A percentile compares a stretch with the other conserved stretches of the same genome.
Conservation (phyloP, 2,113 vertebrate genomes). For the Ginglymostoma cirratum region DNA sequence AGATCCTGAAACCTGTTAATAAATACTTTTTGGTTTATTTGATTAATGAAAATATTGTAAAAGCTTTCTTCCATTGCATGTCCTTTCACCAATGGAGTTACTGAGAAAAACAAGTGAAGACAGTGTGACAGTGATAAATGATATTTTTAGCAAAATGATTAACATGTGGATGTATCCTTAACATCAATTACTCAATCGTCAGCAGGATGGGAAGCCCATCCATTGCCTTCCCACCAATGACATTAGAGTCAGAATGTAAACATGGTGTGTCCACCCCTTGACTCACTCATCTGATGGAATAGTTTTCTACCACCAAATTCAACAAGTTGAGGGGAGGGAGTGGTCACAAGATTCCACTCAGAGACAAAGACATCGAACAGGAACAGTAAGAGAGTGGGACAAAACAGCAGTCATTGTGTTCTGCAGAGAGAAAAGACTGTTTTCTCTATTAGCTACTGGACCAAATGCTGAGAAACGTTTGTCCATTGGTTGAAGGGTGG, state of each 20-base stretch:
- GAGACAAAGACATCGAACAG: not conserved
- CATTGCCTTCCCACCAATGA: no score
- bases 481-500: not conserved
- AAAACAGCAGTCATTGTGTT: not conserved
- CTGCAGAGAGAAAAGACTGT: not conserved
- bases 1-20: constrained; percentile 4
- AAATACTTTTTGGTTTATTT: not conserved
- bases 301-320: not conserved
- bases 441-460: not conserved
- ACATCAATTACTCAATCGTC: not conserved
- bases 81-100: not conserved
- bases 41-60: not conserved
- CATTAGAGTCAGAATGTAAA: not conserved
- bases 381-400: not conserved
- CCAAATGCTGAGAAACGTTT: not conserved
- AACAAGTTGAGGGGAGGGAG: not conserved
- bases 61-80: not conserved
- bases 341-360: not conserved
- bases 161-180: not conserved
- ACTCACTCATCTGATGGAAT: not conserved
- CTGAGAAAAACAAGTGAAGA: not conserved
- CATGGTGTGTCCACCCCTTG: not conserved
- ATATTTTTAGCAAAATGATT: not conserved
- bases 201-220: no score
- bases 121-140: not conserved